Evolutionary conservation across 2,888 invertebrate species (phyloP).

Genomic region (Stenoptilia bipunctidactyla): DNA sequence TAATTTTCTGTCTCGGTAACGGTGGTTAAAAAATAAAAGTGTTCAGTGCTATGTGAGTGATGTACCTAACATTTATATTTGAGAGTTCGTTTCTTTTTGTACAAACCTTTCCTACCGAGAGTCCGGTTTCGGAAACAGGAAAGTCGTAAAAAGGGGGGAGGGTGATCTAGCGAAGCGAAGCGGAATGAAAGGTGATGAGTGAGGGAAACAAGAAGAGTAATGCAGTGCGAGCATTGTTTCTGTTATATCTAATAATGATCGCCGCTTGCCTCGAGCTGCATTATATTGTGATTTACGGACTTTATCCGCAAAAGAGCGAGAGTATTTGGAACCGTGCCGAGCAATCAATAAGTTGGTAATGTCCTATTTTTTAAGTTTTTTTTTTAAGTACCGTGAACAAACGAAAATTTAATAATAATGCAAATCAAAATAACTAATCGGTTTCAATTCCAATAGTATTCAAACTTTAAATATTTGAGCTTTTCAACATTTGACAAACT

Average conservation of each 20-base stretch:
- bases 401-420: too few relatives aligned
- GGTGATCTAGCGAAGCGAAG: conserved; percentile 39
- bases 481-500: too few relatives aligned
- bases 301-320: too few relatives aligned
- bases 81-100: conserved; percentile 53
- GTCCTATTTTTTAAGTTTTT: too few relatives aligned
- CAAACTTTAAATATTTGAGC: too few relatives aligned
- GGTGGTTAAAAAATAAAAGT: conserved; percentile 45
- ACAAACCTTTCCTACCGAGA: conserved; percentile 57
- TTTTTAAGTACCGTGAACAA: too few relatives aligned
- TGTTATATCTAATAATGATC: not conserved
- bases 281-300: too few relatives aligned
- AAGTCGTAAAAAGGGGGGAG: conserved; percentile 52
- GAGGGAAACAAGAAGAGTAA: not conserved
- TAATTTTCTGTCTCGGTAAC: conserved; percentile 22
- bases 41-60: conserved; percentile 66
- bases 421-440: too few relatives aligned
- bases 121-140: conserved; percentile 66
- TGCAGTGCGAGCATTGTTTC: not conserved
- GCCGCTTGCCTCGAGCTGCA: not conserved
- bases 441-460: too few relatives aligned
- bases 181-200: conserved; percentile 5
- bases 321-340: too few relatives aligned
- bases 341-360: too few relatives aligned
- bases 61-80: conserved; percentile 67